Evolutionary conservation across 2,888 invertebrate species (phyloP).

Genomic region (Brachyptera risi): DNA sequence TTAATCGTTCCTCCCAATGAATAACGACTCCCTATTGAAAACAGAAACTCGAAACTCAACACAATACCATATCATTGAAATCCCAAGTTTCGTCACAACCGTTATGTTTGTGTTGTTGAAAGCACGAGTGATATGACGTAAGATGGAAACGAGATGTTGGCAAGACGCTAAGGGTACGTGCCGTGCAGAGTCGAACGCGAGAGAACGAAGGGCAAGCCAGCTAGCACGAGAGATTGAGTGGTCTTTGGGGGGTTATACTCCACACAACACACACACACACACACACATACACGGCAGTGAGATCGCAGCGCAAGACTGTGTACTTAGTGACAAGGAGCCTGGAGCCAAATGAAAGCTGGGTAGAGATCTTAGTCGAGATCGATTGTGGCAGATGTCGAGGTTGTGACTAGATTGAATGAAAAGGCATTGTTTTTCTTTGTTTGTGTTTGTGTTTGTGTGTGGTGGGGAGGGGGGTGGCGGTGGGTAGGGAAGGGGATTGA

Average conservation of each 20-base stretch:
- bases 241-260: conserved; percentile 6
- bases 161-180: background rate
- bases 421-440: background rate
- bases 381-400: conserved; percentile 12
- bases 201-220: background rate
- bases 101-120: conserved; percentile 12
- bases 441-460: too few relatives aligned
- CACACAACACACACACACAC: background rate
- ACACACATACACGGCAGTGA: too few relatives aligned
- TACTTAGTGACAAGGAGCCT: conserved; percentile 3
- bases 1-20: too few relatives aligned
- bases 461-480: too few relatives aligned
- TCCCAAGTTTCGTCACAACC: too few relatives aligned
- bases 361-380: background rate
- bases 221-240: conserved; percentile 7
- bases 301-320: background rate
- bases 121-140: conserved; percentile 11
- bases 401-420: background rate
- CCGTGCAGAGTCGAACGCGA: background rate
- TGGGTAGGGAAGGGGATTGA: too few relatives aligned
- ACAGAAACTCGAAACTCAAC: conserved; percentile 1
- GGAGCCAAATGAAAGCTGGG: conserved; percentile 3
- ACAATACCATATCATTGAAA: too few relatives aligned
- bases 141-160: background rate
- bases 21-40: conserved; percentile 2